Conservation (phyloP, 2,797 vertebrate species). For the Amphiprion clarkii region DNA sequence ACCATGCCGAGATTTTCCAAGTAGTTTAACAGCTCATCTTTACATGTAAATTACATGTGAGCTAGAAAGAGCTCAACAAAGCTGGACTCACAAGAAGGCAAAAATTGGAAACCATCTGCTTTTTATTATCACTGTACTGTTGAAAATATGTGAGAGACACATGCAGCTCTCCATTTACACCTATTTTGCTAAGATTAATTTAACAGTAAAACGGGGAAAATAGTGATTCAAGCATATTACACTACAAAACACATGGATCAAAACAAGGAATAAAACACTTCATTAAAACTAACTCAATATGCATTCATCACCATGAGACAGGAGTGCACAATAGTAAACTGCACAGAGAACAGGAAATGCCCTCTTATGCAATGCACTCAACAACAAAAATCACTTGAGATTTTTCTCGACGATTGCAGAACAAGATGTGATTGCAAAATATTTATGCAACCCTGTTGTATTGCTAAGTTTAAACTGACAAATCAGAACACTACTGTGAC, state of each 20-base stretch:
- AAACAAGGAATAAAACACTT: too few species aligned
- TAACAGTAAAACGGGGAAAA: too few species aligned
- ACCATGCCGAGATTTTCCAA: too few species aligned
- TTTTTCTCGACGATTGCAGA: not conserved
- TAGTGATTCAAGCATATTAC: too few species aligned
- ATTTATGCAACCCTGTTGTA: not conserved
- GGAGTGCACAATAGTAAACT: not conserved
- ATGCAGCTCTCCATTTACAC: too few species aligned
- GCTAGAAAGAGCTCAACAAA: not conserved
- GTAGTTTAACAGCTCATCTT: not conserved
- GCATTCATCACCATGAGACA: not conserved
- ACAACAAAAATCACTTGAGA: not conserved
- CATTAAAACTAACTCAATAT: not conserved
- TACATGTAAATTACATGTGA: not conserved
- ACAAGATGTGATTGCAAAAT: slow-evolving; percentile 6
- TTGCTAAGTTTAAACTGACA: slow-evolving; percentile 5
- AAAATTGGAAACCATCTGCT: too few species aligned
- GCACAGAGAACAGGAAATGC: not conserved
- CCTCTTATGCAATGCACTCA: too few species aligned
- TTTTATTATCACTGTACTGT: not conserved
- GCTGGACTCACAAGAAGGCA: not conserved
- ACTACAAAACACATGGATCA: too few species aligned
- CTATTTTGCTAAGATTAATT: too few species aligned
- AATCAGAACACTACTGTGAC: not conserved
- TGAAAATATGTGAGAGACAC: too few species aligned